A percentile compares a stretch with the other conserved stretches of the same genome.
Conservation (phyloP, 2,797 vertebrate genomes). For the Onychomys arenicola region DNA sequence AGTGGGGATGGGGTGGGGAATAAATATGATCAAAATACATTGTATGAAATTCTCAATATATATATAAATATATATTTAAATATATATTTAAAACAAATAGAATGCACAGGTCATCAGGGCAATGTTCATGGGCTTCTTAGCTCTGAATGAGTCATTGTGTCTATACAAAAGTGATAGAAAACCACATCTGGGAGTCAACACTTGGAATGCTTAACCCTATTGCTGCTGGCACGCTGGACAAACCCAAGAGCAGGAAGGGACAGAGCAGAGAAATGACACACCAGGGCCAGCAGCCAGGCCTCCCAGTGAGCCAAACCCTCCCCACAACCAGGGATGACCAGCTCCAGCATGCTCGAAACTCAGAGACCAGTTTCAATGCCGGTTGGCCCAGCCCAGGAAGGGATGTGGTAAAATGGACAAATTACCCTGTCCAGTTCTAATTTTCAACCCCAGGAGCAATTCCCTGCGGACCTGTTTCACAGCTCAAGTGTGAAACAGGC, state of each 20-base stretch:
- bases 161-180: neutral
- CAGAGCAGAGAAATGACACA: neutral
- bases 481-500: slow-evolving; percentile 68
- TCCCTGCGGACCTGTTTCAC: slow-evolving; percentile 45
- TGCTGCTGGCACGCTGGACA: accelerated
- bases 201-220: accelerated
- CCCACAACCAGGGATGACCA: neutral
- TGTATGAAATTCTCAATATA: neutral
- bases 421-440: slow-evolving; percentile 65
- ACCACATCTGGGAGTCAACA: neutral
- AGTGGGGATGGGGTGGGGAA: neutral
- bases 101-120: neutral
- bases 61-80: neutral
- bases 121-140: no score
- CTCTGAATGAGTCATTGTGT: neutral
- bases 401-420: slow-evolving; percentile 67
- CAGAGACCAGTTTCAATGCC: neutral
- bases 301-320: neutral
- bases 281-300: neutral
- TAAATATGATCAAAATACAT: neutral
- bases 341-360: no score
- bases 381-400: neutral
- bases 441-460: slow-evolving; percentile 58
- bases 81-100: neutral
- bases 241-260: neutral